Evolutionary conservation across 2,888 invertebrate genomes (phyloP).

Genomic region (Microchrysa polita): DNA sequence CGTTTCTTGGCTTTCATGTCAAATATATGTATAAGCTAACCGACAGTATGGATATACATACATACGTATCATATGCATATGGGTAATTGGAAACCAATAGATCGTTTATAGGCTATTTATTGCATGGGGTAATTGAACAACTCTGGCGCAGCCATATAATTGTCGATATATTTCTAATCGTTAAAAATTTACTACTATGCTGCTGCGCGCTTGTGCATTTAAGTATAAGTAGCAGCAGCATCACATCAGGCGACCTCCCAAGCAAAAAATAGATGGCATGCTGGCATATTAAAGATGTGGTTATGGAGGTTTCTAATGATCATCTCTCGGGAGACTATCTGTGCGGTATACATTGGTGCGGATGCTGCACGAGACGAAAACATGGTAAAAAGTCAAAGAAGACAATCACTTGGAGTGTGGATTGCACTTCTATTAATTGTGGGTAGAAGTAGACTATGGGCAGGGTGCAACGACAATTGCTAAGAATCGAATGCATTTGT

Average conservation of each 20-base stretch:
- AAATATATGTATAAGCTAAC: neutral
- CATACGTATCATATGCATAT: neutral
- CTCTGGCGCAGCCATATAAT: constrained; percentile 42
- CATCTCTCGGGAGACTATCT: no score
- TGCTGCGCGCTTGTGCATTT: constrained; percentile 28
- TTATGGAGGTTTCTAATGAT: constrained; percentile 33
- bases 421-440: neutral
- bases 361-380: neutral
- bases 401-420: neutral
- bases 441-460: neutral
- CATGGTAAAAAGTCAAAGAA: constrained; percentile 4
- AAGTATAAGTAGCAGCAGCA: constrained; percentile 10
- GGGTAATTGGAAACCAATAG: constrained; percentile 43
- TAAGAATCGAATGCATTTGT: no score
- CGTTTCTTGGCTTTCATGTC: neutral
- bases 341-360: neutral
- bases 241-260: constrained; percentile 35
- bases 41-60: no score
- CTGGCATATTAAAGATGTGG: constrained; percentile 42
- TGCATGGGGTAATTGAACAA: constrained; percentile 40
- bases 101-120: constrained; percentile 44
- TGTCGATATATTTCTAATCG: constrained; percentile 40
- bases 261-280: constrained; percentile 2
- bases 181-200: constrained; percentile 34
- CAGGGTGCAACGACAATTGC: no score